Conservation (phyloP, 1,140 invertebrate genomes). For the Diorhabda carinulata region DNA sequence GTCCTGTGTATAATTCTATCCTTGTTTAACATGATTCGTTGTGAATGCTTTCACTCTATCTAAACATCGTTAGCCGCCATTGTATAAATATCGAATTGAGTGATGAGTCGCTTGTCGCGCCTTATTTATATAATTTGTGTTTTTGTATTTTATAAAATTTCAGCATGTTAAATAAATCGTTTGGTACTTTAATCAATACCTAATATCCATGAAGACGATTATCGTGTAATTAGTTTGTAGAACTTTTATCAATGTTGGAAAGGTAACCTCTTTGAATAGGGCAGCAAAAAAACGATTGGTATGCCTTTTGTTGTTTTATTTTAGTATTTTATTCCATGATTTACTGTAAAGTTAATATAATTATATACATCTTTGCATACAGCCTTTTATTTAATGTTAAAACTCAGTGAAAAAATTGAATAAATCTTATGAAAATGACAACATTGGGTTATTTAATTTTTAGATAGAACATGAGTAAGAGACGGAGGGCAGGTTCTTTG, state of each 20-base stretch:
- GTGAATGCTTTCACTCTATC: constrained; percentile 32
- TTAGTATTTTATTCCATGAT: constrained; percentile 6
- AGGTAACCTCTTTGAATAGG: constrained; percentile 19
- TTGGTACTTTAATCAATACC: constrained; percentile 7
- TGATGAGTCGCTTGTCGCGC: constrained; percentile 33
- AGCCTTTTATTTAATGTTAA: too few species aligned
- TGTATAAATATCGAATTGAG: constrained; percentile 34
- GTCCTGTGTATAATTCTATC: background rate
- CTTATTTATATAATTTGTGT: constrained; percentile 33
- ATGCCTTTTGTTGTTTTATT: constrained; percentile 7
- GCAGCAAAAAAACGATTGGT: constrained; percentile 10
- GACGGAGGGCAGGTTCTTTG: constrained; percentile 56
- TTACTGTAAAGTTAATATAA: too few species aligned
- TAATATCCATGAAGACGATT: background rate
- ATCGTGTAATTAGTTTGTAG: background rate
- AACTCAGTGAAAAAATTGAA: too few species aligned
- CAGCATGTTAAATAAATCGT: background rate
- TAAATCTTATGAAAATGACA: too few species aligned
- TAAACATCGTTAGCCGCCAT: constrained; percentile 46
- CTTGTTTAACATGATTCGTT: background rate
- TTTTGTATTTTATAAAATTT: constrained; percentile 3
- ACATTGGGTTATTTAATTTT: constrained; percentile 8
- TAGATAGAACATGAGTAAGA: constrained; percentile 43
- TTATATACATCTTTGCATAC: too few species aligned
- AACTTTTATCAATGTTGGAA: constrained; percentile 19